phyloP scores from a whole-genome alignment of 1,140 invertebrate species.

The Muscidifurax raptorellus region DNA sequence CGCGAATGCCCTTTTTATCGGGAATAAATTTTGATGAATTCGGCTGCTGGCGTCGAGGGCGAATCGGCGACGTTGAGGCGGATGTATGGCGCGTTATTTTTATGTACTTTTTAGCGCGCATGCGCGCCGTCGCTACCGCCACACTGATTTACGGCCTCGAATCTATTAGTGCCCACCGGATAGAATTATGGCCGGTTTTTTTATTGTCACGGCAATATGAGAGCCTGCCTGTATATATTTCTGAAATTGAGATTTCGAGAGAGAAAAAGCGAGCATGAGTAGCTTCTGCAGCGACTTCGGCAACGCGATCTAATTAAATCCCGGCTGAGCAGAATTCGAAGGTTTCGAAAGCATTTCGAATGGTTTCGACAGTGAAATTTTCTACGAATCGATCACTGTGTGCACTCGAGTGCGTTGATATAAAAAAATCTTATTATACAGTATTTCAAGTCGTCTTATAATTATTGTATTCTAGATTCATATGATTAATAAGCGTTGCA shows the following conservation, averaged over 20 bases:
- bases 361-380: not conserved
- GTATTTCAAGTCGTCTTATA: too few relatives aligned
- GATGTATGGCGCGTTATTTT: conserved; percentile 21
- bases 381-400: too few relatives aligned
- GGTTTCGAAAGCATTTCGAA: not conserved
- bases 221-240: too few relatives aligned
- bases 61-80: not conserved
- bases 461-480: too few relatives aligned
- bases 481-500: too few relatives aligned
- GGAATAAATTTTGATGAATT: conserved; percentile 43
- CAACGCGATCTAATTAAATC: not conserved
- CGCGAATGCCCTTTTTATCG: conserved; percentile 8
- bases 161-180: not conserved
- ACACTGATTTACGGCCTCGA: conserved; percentile 23
- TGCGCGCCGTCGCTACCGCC: too few relatives aligned
- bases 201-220: not conserved
- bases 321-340: not conserved
- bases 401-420: too few relatives aligned
- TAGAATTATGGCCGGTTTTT: not conserved
- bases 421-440: too few relatives aligned
- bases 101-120: not conserved
- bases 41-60: not conserved
- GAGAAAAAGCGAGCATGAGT: not conserved
- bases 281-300: too few relatives aligned
- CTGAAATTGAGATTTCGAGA: not conserved